Conservation (phyloP, 2,888 invertebrate genomes). For the Xylocampa areola region DNA sequence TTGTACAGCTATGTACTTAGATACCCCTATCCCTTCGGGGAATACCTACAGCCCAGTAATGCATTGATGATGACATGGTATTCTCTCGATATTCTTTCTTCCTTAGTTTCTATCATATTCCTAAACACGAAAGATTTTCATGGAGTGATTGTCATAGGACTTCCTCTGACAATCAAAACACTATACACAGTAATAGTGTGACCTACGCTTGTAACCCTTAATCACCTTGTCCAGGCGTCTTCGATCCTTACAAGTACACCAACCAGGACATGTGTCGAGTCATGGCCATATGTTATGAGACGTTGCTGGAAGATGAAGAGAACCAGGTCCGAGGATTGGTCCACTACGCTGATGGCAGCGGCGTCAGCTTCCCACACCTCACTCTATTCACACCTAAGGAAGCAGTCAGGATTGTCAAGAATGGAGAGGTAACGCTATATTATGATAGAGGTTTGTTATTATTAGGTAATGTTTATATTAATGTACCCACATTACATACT, state of each 20-base stretch:
- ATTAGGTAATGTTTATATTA: no score
- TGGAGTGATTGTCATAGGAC: no score
- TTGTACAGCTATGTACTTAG: no score
- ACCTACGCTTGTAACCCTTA: neutral
- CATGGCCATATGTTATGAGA: slow-evolving; percentile 94
- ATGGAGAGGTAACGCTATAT: slow-evolving; percentile 91
- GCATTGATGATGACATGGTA: no score
- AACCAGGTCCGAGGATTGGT: slow-evolving; percentile 94
- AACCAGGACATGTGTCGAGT: slow-evolving; percentile 94
- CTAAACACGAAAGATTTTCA: no score
- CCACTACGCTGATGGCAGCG: slow-evolving; percentile 94
- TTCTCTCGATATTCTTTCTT: no score
- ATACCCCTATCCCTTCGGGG: no score
- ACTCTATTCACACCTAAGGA: slow-evolving; percentile 94
- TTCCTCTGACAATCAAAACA: no score
- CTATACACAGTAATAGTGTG: neutral
- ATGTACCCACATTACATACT: no score
- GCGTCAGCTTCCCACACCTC: slow-evolving; percentile 93
- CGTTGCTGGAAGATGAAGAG: slow-evolving; percentile 94
- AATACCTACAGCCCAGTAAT: no score
- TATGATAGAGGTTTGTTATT: no score
- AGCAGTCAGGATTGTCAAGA: slow-evolving; percentile 94
- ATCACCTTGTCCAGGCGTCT: slow-evolving; percentile 89
- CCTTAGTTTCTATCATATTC: no score
- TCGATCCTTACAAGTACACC: slow-evolving; percentile 94